phyloP scores from a whole-genome alignment of 2,113 vertebrate species.

The Gnathonemus longibarbis region DNA sequence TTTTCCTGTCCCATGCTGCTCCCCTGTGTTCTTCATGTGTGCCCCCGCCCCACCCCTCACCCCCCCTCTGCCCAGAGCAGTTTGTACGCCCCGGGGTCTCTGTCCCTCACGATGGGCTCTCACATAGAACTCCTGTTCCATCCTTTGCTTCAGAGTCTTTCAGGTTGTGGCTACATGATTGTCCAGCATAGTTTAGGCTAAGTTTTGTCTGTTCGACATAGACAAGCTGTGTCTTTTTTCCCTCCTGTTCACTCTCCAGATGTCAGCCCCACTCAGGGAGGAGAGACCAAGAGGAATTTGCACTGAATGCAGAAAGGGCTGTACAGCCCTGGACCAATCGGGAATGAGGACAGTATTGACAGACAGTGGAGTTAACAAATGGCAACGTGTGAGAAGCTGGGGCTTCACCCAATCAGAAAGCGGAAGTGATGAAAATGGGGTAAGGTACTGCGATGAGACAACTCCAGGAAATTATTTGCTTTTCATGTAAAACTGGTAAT shows the following conservation, averaged over 20 bases:
- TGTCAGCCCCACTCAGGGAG: constrained; percentile 94
- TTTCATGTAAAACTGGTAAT: constrained; percentile 10
- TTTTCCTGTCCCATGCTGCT: no score
- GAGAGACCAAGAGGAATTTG: constrained; percentile 87
- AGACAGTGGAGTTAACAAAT: constrained; percentile 10
- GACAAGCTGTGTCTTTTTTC: background rate
- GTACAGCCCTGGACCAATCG: constrained; percentile 18
- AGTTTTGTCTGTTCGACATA: background rate
- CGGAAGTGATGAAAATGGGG: background rate
- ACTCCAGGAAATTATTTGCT: constrained; percentile 40
- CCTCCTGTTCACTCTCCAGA: constrained; percentile 63
- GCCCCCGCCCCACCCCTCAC: no score
- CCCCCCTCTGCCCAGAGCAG: background rate
- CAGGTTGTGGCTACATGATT: background rate
- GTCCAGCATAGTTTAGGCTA: background rate
- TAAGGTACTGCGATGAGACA: background rate
- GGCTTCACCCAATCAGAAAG: background rate
- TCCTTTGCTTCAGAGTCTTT: background rate
- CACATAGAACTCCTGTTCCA: background rate
- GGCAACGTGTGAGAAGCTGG: background rate
- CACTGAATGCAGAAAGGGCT: constrained; percentile 63
- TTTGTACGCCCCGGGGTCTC: constrained; percentile 49
- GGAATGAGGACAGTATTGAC: constrained; percentile 25
- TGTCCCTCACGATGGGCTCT: background rate
- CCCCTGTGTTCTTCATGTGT: no score